Conservation (phyloP, 2,797 vertebrate species). For the Sebastolobus alascanus region DNA sequence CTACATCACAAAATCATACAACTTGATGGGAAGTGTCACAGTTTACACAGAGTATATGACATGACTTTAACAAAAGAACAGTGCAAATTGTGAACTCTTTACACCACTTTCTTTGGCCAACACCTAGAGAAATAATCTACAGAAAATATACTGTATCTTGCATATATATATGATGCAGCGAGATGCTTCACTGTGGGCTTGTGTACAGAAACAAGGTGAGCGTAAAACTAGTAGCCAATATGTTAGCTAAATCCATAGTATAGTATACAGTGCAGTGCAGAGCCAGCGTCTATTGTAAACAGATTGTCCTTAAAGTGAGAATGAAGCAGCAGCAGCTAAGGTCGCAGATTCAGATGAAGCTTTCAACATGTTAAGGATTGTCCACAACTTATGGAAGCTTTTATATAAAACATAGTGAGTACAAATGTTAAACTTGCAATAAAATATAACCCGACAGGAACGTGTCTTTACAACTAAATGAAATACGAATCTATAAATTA, state of each 20-base stretch:
- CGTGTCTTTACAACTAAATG: constrained; percentile 22
- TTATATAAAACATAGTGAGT: constrained; percentile 31
- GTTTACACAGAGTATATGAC: constrained; percentile 45
- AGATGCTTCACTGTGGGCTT: constrained; percentile 17
- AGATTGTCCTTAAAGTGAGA: constrained; percentile 41
- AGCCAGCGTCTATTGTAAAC: constrained; percentile 43
- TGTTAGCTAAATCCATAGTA: constrained; percentile 31
- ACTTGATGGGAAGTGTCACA: constrained; percentile 45
- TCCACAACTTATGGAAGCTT: constrained; percentile 17
- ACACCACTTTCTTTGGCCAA: constrained; percentile 54
- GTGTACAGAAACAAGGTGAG: constrained; percentile 16
- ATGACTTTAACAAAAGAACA: constrained; percentile 38
- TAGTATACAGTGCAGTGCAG: constrained; percentile 39
- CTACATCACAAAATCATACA: constrained; percentile 41
- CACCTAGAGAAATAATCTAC: constrained; percentile 29
- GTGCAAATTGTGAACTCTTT: constrained; percentile 55
- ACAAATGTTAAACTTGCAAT: constrained; percentile 10
- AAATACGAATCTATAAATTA: constrained; percentile 15
- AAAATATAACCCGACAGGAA: constrained; percentile 22
- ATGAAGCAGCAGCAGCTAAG: constrained; percentile 34
- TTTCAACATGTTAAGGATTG: constrained; percentile 9
- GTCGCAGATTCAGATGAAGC: constrained; percentile 25
- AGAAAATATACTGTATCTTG: constrained; percentile 39
- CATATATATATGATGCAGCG: constrained; percentile 18
- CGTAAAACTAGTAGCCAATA: constrained; percentile 4